Evolutionary conservation across 2,888 invertebrate species (phyloP).

Genomic region (Chrysina gloriosa): DNA sequence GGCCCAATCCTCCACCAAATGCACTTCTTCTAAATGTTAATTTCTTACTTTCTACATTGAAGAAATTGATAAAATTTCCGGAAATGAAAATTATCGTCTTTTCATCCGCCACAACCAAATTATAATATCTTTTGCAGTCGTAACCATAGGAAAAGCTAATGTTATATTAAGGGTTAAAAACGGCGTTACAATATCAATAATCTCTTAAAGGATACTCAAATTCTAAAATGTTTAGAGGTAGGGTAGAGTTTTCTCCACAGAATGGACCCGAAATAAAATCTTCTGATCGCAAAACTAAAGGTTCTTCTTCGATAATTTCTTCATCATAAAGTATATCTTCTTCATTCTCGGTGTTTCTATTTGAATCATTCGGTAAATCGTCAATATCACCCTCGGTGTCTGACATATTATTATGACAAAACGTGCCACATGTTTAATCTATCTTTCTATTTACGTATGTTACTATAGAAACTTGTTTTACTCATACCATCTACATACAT

Average conservation of each 20-base stretch:
- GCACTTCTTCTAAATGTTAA: slow-evolving; percentile 79
- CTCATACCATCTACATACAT: neutral
- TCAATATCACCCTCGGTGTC: slow-evolving; percentile 51
- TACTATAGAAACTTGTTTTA: slow-evolving; percentile 7
- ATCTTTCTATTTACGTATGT: neutral
- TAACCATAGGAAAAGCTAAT: slow-evolving; percentile 88
- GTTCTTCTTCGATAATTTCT: slow-evolving; percentile 45
- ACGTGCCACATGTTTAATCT: neutral
- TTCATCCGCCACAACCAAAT: slow-evolving; percentile 81
- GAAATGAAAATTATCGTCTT: slow-evolving; percentile 81
- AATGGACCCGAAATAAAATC: slow-evolving; percentile 72
- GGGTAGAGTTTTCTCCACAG: slow-evolving; percentile 67
- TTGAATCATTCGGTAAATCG: slow-evolving; percentile 48
- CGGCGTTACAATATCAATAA: neutral
- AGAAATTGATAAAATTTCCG: slow-evolving; percentile 84
- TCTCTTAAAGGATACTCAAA: slow-evolving; percentile 75
- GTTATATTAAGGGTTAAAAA: slow-evolving; percentile 4
- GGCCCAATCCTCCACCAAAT: slow-evolving; percentile 85
- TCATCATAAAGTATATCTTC: slow-evolving; percentile 46
- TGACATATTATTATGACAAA: slow-evolving; percentile 47
- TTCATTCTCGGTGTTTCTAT: slow-evolving; percentile 39
- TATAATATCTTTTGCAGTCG: slow-evolving; percentile 83
- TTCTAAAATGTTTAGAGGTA: slow-evolving; percentile 71
- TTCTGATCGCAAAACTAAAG: slow-evolving; percentile 60
- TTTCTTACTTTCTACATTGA: slow-evolving; percentile 74